Conservation (phyloP, 1,140 invertebrate genomes). For the Orius laevigatus region DNA sequence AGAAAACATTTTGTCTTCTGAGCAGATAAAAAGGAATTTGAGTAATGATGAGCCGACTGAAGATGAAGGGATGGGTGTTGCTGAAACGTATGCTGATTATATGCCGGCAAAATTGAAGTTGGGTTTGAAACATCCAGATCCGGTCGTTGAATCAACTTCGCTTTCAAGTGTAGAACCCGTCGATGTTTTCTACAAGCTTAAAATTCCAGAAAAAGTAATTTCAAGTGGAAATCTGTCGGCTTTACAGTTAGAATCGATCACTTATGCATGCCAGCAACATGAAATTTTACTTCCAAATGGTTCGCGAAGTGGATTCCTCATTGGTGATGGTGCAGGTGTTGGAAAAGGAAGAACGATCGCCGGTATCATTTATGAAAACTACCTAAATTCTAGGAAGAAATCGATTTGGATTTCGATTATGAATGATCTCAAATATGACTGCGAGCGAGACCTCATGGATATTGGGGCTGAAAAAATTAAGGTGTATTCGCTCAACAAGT, state of each 20-base stretch:
- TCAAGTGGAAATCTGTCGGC: slow-evolving; percentile 77
- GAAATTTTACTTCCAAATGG: slow-evolving; percentile 80
- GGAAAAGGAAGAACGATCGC: slow-evolving; percentile 98
- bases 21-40: no score
- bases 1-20: no score
- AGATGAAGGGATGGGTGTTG: slow-evolving; percentile 45
- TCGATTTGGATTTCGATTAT: slow-evolving; percentile 97
- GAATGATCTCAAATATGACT: slow-evolving; percentile 95
- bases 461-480: slow-evolving; percentile 85
- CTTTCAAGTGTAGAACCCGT: slow-evolving; percentile 90
- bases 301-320: slow-evolving; percentile 84
- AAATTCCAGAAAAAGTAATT: slow-evolving; percentile 72
- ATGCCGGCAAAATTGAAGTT: slow-evolving; percentile 93
- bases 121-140: slow-evolving; percentile 92
- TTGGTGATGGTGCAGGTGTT: slow-evolving; percentile 97
- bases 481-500: slow-evolving; percentile 81
- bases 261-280: slow-evolving; percentile 93
- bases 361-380: slow-evolving; percentile 97
- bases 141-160: slow-evolving; percentile 97
- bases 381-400: slow-evolving; percentile 77
- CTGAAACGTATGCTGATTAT: slow-evolving; percentile 95
- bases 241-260: slow-evolving; percentile 90
- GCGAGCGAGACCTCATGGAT: slow-evolving; percentile 88
- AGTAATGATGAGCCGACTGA: no score
- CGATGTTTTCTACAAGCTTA: slow-evolving; percentile 79